A percentile compares a stretch with the other conserved stretches of the same genome.
Conservation (phyloP, 1,140 invertebrate species). For the Theocolax elegans region DNA sequence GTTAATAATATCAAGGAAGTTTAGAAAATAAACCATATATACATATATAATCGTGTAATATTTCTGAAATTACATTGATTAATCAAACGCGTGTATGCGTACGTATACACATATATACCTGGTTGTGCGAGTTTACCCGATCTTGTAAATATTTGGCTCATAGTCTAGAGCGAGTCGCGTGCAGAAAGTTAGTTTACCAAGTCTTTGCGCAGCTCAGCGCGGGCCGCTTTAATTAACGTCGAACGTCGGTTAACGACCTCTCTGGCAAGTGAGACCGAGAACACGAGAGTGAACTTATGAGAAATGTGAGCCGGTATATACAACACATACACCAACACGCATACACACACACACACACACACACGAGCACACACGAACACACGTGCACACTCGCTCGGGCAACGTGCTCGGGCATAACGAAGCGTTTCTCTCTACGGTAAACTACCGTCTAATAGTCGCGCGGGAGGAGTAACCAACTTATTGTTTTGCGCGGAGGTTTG, state of each 20-base stretch:
- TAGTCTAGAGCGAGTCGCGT: constrained; percentile 17
- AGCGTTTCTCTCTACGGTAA: constrained; percentile 9
- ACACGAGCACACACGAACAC: background rate
- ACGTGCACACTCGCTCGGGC: too few relatives aligned
- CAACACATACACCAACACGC: background rate
- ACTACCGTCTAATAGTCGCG: constrained; percentile 16
- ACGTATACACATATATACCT: background rate
- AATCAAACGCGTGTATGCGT: constrained; percentile 1
- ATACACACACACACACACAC: constrained; percentile 7
- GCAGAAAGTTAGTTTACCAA: constrained; percentile 28
- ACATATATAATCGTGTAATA: background rate
- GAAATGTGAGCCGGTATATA: constrained; percentile 42
- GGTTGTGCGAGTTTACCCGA: background rate
- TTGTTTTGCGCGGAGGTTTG: constrained; percentile 28
- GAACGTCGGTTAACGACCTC: constrained; percentile 49
- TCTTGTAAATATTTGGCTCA: constrained; percentile 33
- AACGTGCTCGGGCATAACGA: constrained; percentile 18
- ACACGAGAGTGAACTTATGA: constrained; percentile 42
- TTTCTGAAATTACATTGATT: constrained; percentile 2
- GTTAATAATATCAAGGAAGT: too few relatives aligned
- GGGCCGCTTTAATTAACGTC: constrained; percentile 51
- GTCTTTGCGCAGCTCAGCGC: constrained; percentile 16
- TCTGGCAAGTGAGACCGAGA: constrained; percentile 31
- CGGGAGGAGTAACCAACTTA: constrained; percentile 15
- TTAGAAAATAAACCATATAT: constrained; percentile 18